A percentile compares a stretch with the other conserved stretches of the same genome.
These are phyloP conservation scores for Panurus biarmicus DNA, from an alignment of 2,113 vertebrate genomes.

Conservation along the genomic window DNA sequence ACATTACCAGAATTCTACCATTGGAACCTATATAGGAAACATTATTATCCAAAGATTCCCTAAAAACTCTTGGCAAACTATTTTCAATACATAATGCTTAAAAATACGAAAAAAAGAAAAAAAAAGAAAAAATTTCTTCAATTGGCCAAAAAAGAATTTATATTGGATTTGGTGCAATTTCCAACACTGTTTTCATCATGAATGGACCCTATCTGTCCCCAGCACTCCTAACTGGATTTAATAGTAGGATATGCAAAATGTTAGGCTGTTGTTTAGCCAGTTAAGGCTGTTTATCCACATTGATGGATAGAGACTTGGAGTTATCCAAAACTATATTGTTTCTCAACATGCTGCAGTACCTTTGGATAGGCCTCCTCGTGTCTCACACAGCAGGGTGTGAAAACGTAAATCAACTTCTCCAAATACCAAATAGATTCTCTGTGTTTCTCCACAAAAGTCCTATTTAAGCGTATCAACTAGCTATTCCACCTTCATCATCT, in stretches of 20 bases:
- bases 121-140: neutral
- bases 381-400: neutral
- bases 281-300: neutral
- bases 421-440: neutral
- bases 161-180: neutral
- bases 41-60: neutral
- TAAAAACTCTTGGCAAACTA: neutral
- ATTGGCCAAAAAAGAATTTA: neutral
- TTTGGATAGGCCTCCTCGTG: neutral
- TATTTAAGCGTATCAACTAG: neutral
- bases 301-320: neutral
- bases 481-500: neutral
- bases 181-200: neutral
- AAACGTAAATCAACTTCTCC: neutral
- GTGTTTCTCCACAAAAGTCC: neutral
- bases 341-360: neutral
- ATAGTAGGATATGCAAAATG: neutral
- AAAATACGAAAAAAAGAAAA: neutral
- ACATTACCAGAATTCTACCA: neutral
- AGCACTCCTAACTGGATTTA: neutral
- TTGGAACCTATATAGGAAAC: neutral
- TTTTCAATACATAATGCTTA: neutral
- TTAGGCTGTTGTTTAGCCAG: neutral
- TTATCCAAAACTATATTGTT: neutral
- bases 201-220: neutral